Evolutionary conservation across 1,140 invertebrate genomes (phyloP), one percentile per base, ranked within the genome.

Genomic region (Eumeta japonica): DNA sequence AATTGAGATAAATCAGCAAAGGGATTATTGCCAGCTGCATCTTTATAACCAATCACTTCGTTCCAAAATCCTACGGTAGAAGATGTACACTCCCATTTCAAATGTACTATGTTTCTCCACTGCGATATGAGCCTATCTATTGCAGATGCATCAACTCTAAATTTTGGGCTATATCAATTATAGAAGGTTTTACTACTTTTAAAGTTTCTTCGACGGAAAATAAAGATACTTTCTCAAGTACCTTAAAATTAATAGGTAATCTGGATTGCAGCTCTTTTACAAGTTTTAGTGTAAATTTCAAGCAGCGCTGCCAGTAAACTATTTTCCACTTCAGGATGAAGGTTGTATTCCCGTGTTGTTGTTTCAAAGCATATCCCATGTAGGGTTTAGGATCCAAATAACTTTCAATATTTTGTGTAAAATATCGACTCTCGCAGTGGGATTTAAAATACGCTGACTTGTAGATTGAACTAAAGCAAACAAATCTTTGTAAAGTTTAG

Each of bases 161-260:
- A 46, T 33, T 45, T 50, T 45, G 3, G 10, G 45, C 45, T 16
- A 35, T 18, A 19, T 35, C 17, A 5, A 35, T 13, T 3, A 35
- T 2, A 3, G 45, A 32, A 32, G 41, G 42, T 10, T 50, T 45
- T 27, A 43, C 13, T 29, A 12, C 31, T 45, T 45, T 50, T 32
- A 50, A 36, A 32, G 42, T 43, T 35, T 50, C 48, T 42, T 45
- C 18, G 20, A 50, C 45, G 9, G 48, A 43, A 47, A 50, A 47
- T 11, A 47, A 16, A 19, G 30, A 43, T 36, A 50, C 4, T 38
- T 44, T 50, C 29, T 46, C 18, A 18, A 50, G 34, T 39, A 46
- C 24, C 1, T 39, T 39, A 34, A 45, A 44, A 40, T 47, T 46
- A 15, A 38, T 31, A 32, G 48, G 45, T 37, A 50, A 32, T 41